Percentiles rank a stretch among this genome's conserved stretches.
These are phyloP conservation scores for Epinephelus moara DNA, from an alignment of 2,113 vertebrate species.

Conservation along the genomic window DNA sequence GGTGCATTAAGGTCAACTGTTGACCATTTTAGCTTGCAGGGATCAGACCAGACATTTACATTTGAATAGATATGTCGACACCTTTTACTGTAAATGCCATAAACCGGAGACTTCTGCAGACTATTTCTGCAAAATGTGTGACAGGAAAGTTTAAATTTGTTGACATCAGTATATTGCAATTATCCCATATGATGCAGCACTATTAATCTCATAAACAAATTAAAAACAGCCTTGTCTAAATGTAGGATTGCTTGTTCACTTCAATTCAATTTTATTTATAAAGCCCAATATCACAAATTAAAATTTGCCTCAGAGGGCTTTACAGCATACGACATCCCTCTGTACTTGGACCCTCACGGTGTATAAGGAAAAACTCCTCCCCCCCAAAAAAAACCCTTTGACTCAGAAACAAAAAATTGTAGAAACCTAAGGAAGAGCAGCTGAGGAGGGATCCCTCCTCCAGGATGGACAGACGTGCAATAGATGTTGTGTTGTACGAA, in stretches of 20 bases:
- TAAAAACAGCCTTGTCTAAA: neutral
- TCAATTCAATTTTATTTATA: too few relatives aligned
- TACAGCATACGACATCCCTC: too few relatives aligned
- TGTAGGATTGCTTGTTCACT: neutral
- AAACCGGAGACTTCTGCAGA: neutral
- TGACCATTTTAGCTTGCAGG: conserved; percentile 24
- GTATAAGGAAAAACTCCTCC: too few relatives aligned
- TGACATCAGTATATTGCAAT: too few relatives aligned
- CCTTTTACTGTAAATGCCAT: conserved; percentile 11
- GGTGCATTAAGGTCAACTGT: conserved; percentile 37
- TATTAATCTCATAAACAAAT: neutral
- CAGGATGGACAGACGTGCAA: too few relatives aligned
- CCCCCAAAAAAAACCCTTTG: too few relatives aligned
- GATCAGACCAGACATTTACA: conserved; percentile 22
- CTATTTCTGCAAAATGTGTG: conserved; percentile 17
- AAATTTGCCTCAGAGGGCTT: too few relatives aligned
- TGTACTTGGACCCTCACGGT: too few relatives aligned
- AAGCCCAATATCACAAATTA: too few relatives aligned
- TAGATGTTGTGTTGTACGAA: neutral
- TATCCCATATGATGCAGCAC: neutral
- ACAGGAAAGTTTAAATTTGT: neutral
- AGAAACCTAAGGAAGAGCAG: too few relatives aligned
- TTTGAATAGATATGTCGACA: neutral
- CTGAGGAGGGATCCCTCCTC: too few relatives aligned
- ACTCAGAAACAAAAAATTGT: too few relatives aligned